Base-by-base conservation (phyloP, 2,888 invertebrate species). In the Drosophila pseudotakahashii region DNA sequence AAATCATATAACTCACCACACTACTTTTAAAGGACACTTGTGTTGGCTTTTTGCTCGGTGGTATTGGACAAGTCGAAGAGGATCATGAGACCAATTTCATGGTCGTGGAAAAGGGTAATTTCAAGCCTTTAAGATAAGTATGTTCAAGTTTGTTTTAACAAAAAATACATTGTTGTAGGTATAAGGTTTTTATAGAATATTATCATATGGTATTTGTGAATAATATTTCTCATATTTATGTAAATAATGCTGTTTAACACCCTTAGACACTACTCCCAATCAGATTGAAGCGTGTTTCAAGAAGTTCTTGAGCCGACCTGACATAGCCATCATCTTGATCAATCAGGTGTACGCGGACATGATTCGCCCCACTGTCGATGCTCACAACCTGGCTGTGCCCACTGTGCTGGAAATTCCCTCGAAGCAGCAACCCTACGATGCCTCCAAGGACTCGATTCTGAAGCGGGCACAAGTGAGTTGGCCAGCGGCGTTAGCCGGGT, bases 351-450 rank as follows among this genome's bases (percentile, higher is more conserved):
- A 78, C 52, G 82, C 82, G 11, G 76, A 83, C 7, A 60, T 68
- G 69, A 83, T 83, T 54, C 86, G 82, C 0, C 0, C 66, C 3
- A 78, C 73, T 7, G 61, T 83, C 13, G 84, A 83, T 41, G 62
- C 61, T 4, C 82, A 83, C 23, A 6, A 59, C n/a, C 7, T 55
- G 70, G 71, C 83, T 2, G 52, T 79, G 36, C 82, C 82, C 41
- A 75, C 81, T 30, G 86, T 83, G 26, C 68, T 83, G 50, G 82
- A 83, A 61, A 86, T 83, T 51, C 82, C 82, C 7, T 81, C 82
- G 1, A 83, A 83, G 26, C 79, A 81, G 71, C 76, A 81, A 1
- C 39, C 67, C 0, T 83, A 83, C 39, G 86, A 83, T 19, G 58
- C 68, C 34, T 67, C 50, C 48, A 83, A 76, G 55, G 82, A 83